Evolutionary conservation across 1,140 invertebrate genomes (phyloP).

Genomic region (Calosoma granatense): DNA sequence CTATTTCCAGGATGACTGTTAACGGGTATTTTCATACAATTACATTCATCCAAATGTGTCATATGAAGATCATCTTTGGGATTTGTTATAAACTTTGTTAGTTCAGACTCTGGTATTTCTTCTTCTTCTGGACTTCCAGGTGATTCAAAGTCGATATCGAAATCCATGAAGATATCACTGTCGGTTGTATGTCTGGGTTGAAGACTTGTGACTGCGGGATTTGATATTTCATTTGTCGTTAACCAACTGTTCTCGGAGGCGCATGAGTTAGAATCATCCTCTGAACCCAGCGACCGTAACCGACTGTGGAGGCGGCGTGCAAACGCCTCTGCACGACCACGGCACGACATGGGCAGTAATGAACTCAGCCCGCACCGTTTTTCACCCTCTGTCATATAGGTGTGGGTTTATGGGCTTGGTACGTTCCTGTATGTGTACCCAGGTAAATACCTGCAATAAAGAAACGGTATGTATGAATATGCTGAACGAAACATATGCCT

Average conservation of each 20-base stretch:
- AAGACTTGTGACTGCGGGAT: constrained; percentile 25
- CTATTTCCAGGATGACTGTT: constrained; percentile 29
- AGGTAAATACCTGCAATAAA: neutral
- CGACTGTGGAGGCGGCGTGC: constrained; percentile 63
- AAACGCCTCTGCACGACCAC: constrained; percentile 66
- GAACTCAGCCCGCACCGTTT: constrained; percentile 40
- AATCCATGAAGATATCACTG: constrained; percentile 46
- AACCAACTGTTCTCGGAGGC: constrained; percentile 40
- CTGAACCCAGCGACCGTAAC: constrained; percentile 52
- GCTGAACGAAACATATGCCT: too few species aligned
- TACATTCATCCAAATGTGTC: constrained; percentile 23
- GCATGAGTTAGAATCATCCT: constrained; percentile 24
- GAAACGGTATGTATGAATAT: too few species aligned
- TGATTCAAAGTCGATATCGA: constrained; percentile 48
- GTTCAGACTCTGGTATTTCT: constrained; percentile 19
- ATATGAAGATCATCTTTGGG: constrained; percentile 19
- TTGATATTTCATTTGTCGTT: constrained; percentile 22
- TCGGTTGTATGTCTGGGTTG: constrained; percentile 41
- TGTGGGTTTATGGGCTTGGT: neutral
- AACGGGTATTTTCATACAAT: constrained; percentile 32
- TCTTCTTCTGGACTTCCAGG: constrained; percentile 57
- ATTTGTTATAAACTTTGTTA: constrained; percentile 19
- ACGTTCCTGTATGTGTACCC: neutral
- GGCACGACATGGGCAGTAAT: constrained; percentile 56
- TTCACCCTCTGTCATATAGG: constrained; percentile 21